Evolutionary conservation across 2,113 vertebrate genomes (phyloP).

Genomic region (Hystrix brachyura): DNA sequence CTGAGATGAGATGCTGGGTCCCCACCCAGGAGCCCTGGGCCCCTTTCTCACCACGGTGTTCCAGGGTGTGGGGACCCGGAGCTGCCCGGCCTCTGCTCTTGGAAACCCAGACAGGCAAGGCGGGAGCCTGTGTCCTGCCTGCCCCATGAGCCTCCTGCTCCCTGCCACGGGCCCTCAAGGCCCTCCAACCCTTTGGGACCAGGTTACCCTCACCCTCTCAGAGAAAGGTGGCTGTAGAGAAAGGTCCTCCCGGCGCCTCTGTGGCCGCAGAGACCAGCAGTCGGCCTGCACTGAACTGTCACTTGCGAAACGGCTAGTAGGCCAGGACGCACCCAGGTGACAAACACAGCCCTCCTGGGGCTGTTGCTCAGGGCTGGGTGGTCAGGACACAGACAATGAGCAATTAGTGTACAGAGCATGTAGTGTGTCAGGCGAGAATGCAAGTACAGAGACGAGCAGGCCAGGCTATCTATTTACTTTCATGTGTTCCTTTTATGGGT

Average conservation of each 20-base stretch:
- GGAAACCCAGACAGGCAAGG: background rate
- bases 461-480: background rate
- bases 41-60: background rate
- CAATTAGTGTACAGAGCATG: background rate
- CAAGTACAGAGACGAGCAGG: background rate
- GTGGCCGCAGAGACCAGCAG: background rate
- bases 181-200: too few relatives aligned
- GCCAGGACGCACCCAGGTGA: background rate
- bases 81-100: background rate
- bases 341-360: background rate
- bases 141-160: fast-evolving
- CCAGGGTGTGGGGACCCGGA: background rate
- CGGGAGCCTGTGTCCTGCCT: fast-evolving
- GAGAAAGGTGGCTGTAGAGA: background rate
- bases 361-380: background rate
- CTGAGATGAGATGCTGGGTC: background rate
- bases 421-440: background rate
- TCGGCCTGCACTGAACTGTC: background rate
- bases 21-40: background rate
- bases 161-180: background rate
- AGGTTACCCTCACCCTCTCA: too few relatives aligned
- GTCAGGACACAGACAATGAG: background rate
- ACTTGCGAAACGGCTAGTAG: background rate
- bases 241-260: background rate
- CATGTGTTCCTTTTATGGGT: background rate